A percentile compares a stretch with the other conserved stretches of the same genome.
phyloP scores from a whole-genome alignment of 2,888 invertebrate genomes.

The Drosophila monieri region DNA sequence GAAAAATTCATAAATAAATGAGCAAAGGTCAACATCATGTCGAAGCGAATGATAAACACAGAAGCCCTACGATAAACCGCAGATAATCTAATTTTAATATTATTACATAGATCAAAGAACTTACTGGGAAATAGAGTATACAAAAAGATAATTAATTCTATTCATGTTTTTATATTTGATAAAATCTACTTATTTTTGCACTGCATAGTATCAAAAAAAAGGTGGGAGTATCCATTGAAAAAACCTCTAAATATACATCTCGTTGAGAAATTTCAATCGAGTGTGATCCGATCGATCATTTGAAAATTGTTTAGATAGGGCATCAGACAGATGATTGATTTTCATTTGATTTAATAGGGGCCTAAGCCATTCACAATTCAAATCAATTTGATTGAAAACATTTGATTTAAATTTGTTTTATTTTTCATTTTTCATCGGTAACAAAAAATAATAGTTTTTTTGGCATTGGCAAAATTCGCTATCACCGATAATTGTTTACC shows the following conservation, averaged over 20 bases:
- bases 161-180: no score
- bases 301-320: conserved; percentile 26
- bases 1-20: conserved; percentile 10
- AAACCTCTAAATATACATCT: neutral
- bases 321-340: conserved; percentile 31
- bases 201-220: neutral
- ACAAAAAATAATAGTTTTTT: conserved; percentile 72
- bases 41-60: conserved; percentile 28
- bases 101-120: no score
- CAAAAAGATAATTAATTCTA: conserved; percentile 13
- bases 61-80: conserved; percentile 16
- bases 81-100: no score
- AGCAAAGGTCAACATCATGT: conserved; percentile 19
- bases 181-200: neutral
- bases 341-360: conserved; percentile 31
- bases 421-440: conserved; percentile 59
- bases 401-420: conserved; percentile 30
- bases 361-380: conserved; percentile 29
- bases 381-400: conserved; percentile 39
- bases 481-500: conserved; percentile 84
- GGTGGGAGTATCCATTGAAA: neutral
- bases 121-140: neutral
- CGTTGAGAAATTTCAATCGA: neutral
- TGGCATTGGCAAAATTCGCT: conserved; percentile 82
- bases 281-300: conserved; percentile 24